Evolutionary conservation across 2,797 vertebrate species (phyloP).

Genomic region (Gallirallus australis): DNA sequence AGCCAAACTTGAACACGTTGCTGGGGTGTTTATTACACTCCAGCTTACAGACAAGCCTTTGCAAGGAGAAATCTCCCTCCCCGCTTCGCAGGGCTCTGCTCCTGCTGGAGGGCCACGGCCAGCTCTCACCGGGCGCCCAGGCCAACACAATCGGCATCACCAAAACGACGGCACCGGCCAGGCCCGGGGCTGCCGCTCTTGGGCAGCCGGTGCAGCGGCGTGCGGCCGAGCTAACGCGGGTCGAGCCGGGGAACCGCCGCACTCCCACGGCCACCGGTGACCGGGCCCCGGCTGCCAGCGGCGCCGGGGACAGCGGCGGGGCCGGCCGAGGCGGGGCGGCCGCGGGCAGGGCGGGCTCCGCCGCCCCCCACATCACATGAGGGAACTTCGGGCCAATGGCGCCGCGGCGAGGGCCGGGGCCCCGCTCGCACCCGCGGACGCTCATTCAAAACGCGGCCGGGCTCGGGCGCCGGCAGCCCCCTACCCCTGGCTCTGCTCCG

Average conservation of each 20-base stretch:
- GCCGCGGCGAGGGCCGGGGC: slow-evolving; percentile 27
- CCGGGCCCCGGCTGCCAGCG: no score
- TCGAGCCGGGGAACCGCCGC: not conserved
- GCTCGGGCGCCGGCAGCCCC: not conserved
- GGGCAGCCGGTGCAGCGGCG: not conserved
- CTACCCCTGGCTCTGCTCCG: not conserved
- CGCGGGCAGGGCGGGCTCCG: not conserved
- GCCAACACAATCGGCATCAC: fast-evolving
- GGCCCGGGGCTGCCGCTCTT: not conserved
- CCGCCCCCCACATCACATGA: slow-evolving; percentile 72
- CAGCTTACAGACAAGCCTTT: no score
- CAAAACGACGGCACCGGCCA: not conserved
- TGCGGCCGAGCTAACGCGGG: not conserved
- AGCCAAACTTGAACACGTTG: no score
- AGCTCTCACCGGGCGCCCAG: not conserved
- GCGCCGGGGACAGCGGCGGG: not conserved
- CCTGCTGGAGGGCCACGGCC: not conserved
- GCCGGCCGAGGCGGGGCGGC: not conserved
- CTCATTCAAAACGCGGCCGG: slow-evolving; percentile 44
- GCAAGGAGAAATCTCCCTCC: not conserved
- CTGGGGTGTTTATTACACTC: no score
- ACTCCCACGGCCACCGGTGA: not conserved
- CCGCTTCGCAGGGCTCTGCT: not conserved
- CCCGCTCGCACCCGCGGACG: slow-evolving; percentile 13
- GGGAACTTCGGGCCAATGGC: slow-evolving; percentile 84